These are phyloP conservation scores for Ligdia adustata DNA, from an alignment of 2,888 invertebrate genomes.

Conservation along the genomic window DNA sequence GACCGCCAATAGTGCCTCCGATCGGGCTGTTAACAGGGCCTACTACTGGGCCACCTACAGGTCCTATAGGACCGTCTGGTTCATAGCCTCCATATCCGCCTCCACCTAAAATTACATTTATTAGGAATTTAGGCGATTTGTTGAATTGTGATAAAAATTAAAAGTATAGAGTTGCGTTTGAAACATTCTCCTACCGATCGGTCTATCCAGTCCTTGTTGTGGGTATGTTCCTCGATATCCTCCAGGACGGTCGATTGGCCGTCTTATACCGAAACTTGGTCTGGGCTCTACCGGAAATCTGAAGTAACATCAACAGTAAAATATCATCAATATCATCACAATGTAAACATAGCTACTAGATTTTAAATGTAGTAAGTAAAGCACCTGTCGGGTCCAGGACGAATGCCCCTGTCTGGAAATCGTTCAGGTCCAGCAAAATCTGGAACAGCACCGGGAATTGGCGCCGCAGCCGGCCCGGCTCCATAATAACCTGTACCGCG, in stretches of 20 bases:
- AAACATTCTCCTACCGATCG: constrained; percentile 60
- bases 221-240: constrained; percentile 82
- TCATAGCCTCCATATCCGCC: constrained; percentile 67
- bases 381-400: constrained; percentile 76
- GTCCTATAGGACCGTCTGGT: constrained; percentile 66
- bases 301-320: constrained; percentile 6
- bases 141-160: neutral
- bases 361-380: neutral
- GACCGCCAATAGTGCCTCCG: constrained; percentile 41
- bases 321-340: constrained; percentile 34
- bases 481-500: constrained; percentile 74
- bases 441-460: constrained; percentile 16
- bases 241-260: constrained; percentile 70
- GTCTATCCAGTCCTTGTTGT: constrained; percentile 68
- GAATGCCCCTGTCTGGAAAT: constrained; percentile 76
- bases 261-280: constrained; percentile 64
- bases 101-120: constrained; percentile 32
- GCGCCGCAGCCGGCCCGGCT: constrained; percentile 30
- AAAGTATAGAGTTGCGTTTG: neutral
- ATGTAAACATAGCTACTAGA: neutral
- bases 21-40: constrained; percentile 55
- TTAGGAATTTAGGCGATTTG: neutral
- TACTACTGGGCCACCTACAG: constrained; percentile 52
- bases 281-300: constrained; percentile 75
- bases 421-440: constrained; percentile 68